Evolutionary conservation across 1,140 invertebrate species (phyloP), one percentile per base, ranked within the genome.

Genomic region (Aplysia californica): DNA sequence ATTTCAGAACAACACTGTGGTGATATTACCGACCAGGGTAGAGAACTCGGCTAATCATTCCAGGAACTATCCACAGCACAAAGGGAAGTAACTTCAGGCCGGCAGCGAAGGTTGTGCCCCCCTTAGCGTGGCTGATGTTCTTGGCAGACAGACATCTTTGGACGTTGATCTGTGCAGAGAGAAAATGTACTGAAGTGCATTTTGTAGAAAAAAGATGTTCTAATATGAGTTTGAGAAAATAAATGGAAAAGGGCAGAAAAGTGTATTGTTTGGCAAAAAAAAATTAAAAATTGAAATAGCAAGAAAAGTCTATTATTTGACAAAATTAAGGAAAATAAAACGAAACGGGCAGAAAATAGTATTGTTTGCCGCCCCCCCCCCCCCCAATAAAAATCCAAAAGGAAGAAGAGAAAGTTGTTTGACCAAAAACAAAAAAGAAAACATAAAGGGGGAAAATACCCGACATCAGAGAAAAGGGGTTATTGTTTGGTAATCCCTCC

Each of bases 131-230:
- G 3, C 80, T 82, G 82, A 92, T 88, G 79, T 90, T 91, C 79
- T 90, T 91, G 1, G 91, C 90, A n/a, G 92, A 89, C n/a, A 92
- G 76, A 18, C 88, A 88, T 75, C 92, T 67, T 83, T 92, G 92
- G 3, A 92, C 92, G 39, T 92, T 92, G 4, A 92, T 89, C 91
- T 92, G 23, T 4, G 23, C 15, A 26, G 36, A 31, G 31, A 31
- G 31, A 66, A 20, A 66, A 66, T 41, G 10, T 41, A 35, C 39
- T n/a, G 44, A 23, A 15, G 33, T 29, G 10, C 4, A 33, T 35
- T 29, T 66, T 5, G 10, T 29, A 66, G 33, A 33, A 15, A 10
- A 18, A 66, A 61, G 10, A 6, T 26, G 29, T 61, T 61, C 29
- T 61, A 5, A n/a, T n/a, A n/a, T n/a, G n/a, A n/a, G n/a, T n/a